These are phyloP conservation scores for Myiopsitta monachus DNA, from an alignment of 2,113 vertebrate species.

Conservation along the genomic window DNA sequence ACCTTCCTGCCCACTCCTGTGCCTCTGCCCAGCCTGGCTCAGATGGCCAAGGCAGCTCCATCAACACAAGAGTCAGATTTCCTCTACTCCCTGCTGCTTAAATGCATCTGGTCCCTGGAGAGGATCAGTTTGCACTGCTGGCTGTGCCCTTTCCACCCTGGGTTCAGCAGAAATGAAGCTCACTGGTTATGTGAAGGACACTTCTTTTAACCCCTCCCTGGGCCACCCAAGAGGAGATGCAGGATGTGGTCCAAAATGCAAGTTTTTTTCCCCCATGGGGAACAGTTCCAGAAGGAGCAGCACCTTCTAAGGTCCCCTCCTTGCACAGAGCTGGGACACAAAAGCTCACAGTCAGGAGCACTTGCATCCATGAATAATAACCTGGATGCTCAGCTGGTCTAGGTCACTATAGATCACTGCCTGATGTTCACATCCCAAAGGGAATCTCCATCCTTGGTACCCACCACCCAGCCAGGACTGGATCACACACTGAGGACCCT, in stretches of 20 bases:
- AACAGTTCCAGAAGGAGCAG: background rate
- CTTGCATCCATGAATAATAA: background rate
- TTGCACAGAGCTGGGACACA: background rate
- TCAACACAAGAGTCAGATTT: slow-evolving; percentile 17
- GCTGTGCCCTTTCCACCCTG: slow-evolving; percentile 12
- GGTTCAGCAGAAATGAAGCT: background rate
- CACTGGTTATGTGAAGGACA: background rate
- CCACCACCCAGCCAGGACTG: background rate
- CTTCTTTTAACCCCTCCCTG: background rate
- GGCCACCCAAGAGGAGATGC: background rate
- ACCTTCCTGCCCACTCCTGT: background rate
- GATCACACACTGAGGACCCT: too few species aligned
- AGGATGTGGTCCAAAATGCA: background rate
- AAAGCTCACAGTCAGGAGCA: background rate
- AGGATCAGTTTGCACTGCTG: slow-evolving; percentile 27
- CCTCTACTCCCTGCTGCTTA: background rate
- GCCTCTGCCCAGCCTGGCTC: background rate
- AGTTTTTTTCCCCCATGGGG: background rate
- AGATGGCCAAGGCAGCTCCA: background rate
- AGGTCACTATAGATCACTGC: background rate
- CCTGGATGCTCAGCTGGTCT: background rate
- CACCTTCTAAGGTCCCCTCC: fast-evolving
- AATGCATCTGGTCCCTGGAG: background rate
- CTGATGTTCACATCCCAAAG: background rate
- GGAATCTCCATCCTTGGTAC: background rate